Base-by-base conservation (phyloP, 1,140 invertebrate genomes). In the Magallana gigas region DNA sequence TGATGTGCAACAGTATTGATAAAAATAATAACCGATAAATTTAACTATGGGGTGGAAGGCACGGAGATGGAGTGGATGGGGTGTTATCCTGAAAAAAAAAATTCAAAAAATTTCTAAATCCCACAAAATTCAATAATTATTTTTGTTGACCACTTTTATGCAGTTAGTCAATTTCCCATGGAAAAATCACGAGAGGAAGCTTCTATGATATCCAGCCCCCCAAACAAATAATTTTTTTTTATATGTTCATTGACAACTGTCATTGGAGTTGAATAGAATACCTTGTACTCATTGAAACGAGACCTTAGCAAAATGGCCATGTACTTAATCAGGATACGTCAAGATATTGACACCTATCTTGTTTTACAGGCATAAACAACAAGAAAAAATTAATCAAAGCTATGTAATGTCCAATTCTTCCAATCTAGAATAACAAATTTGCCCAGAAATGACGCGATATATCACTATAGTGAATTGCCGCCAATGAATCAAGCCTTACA, bases 361-460 rank as follows among this genome's bases (percentile, higher is more conserved):
- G 68, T 76, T 76, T 76, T 76, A 76, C 68, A 23, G 68, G 36
- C 18, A 76, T 76, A 76, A 76, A 76, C 18, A 76, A 76, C 68
- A 76, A 76, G 68, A 76, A 76, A 76, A 76, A 76, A 76, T 76
- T 76, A 76, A 76, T 76, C 68, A 76, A 23, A 11, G 18, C 68
- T 76, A 76, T 76, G 68, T 76, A 76, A 76, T 76, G 68, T 76
- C 68, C 68, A 76, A 76, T 76, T 23, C 23, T 4, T 11, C 23
- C 68, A 76, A 76, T 76, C 68, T 76, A 76, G 68, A 76, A 76
- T 76, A 76, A 76, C 68, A 76, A 76, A 76, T 76, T 76, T 76
- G 68, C 68, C 60, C 68, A 76, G 68, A 76, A 76, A 76, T 76
- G 68, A 76, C 68, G 68, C 68, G 68, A 76, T 76, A 76, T 76